Conservation (phyloP, 2,113 vertebrate species). For the Seriola rivoliana region DNA sequence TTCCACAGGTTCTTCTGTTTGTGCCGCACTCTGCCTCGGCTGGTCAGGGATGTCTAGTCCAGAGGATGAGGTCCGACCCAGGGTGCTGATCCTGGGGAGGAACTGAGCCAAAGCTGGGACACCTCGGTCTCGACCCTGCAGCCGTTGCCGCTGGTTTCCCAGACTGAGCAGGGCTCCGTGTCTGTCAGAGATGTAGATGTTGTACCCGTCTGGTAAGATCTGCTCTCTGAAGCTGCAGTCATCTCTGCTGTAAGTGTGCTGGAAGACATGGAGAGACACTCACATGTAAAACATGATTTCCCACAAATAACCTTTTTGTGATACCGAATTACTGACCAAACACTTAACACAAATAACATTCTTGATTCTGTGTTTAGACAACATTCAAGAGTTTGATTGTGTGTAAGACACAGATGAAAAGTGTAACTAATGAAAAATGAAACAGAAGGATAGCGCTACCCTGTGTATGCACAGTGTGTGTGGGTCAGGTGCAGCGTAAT, state of each 20-base stretch:
- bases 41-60: neutral
- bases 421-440: too few species aligned
- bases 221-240: slow-evolving; percentile 94
- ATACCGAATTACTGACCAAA: too few species aligned
- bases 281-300: neutral
- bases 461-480: too few species aligned
- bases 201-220: slow-evolving; percentile 90
- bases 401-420: too few species aligned
- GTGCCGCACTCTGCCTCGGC: slow-evolving; percentile 31
- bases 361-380: too few species aligned
- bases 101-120: slow-evolving; percentile 89
- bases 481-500: too few species aligned
- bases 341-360: too few species aligned
- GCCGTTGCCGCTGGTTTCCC: slow-evolving; percentile 86
- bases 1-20: slow-evolving; percentile 74
- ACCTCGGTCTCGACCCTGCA: slow-evolving; percentile 82
- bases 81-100: slow-evolving; percentile 88
- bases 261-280: neutral
- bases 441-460: too few species aligned
- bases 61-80: slow-evolving; percentile 66
- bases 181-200: slow-evolving; percentile 87
- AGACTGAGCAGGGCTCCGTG: slow-evolving; percentile 86
- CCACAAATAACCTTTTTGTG: too few species aligned
- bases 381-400: too few species aligned
- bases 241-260: slow-evolving; percentile 88